These are phyloP conservation scores for Conistra vaccinii DNA, from an alignment of 2,888 invertebrate genomes.

Conservation along the genomic window DNA sequence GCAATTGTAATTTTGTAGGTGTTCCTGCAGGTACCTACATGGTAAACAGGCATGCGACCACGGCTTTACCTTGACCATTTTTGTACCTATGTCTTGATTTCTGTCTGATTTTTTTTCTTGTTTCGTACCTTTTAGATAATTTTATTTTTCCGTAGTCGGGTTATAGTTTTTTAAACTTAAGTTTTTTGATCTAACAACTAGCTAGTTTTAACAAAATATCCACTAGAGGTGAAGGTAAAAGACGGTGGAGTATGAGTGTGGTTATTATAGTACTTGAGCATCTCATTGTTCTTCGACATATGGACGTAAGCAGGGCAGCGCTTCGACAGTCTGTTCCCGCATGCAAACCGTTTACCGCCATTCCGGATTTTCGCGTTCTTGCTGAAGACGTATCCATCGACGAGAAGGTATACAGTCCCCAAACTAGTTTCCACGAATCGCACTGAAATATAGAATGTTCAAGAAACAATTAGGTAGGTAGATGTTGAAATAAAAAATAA, in stretches of 20 bases:
- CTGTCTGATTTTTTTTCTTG: too few species aligned
- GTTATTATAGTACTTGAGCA: constrained; percentile 57
- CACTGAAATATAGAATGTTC: constrained; percentile 61
- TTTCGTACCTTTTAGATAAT: too few species aligned
- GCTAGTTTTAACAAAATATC: constrained; percentile 50
- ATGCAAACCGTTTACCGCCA: constrained; percentile 66
- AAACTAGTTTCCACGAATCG: constrained; percentile 62
- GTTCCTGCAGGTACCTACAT: too few species aligned
- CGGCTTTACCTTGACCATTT: too few species aligned
- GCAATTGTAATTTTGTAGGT: too few species aligned
- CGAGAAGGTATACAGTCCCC: constrained; percentile 65
- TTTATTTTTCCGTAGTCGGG: too few species aligned
- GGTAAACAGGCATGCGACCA: too few species aligned
- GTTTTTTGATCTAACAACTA: not conserved
- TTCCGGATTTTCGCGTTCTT: constrained; percentile 61
- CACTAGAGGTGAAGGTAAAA: constrained; percentile 48
- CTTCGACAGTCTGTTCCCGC: constrained; percentile 66
- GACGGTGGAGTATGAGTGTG: constrained; percentile 65
- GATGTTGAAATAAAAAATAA: not conserved
- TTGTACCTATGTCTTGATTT: too few species aligned
- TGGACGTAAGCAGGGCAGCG: constrained; percentile 67
- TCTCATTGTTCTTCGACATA: constrained; percentile 62
- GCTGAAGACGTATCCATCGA: constrained; percentile 70
- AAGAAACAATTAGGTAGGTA: constrained; percentile 4
- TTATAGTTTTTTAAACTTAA: too few species aligned